Evolutionary conservation across 2,113 vertebrate species (phyloP).

Genomic region (Semnornis frantzii): DNA sequence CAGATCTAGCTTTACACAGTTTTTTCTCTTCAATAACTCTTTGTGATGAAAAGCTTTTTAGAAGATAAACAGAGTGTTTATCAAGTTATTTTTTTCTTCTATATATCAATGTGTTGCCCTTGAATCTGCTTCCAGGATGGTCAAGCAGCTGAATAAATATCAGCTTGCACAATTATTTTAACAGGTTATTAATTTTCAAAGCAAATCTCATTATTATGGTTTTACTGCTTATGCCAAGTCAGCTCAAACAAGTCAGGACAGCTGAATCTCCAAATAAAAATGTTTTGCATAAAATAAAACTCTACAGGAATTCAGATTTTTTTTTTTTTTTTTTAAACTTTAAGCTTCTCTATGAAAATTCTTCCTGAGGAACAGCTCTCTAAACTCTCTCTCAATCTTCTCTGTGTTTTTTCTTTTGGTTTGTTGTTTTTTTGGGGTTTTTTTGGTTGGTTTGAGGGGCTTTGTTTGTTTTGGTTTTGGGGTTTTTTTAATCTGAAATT

Average conservation of each 20-base stretch:
- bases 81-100: neutral
- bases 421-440: too few relatives aligned
- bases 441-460: too few relatives aligned
- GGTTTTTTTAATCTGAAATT: neutral
- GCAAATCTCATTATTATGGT: neutral
- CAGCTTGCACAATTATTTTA: neutral
- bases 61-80: neutral
- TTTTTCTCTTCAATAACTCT: neutral
- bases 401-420: too few relatives aligned
- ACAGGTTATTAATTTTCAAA: neutral
- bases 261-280: neutral
- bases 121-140: neutral
- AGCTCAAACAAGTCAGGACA: constrained; percentile 3
- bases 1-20: neutral
- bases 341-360: neutral
- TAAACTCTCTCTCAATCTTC: neutral
- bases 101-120: neutral
- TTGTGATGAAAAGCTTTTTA: neutral
- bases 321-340: neutral
- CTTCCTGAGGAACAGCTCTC: neutral
- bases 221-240: neutral
- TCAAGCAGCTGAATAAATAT: neutral
- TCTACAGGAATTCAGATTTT: neutral
- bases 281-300: neutral
- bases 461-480: too few relatives aligned